A percentile compares a stretch with the other conserved stretches of the same genome.
Conservation (phyloP, 2,797 vertebrate genomes). For the Oryzias sinensis region DNA sequence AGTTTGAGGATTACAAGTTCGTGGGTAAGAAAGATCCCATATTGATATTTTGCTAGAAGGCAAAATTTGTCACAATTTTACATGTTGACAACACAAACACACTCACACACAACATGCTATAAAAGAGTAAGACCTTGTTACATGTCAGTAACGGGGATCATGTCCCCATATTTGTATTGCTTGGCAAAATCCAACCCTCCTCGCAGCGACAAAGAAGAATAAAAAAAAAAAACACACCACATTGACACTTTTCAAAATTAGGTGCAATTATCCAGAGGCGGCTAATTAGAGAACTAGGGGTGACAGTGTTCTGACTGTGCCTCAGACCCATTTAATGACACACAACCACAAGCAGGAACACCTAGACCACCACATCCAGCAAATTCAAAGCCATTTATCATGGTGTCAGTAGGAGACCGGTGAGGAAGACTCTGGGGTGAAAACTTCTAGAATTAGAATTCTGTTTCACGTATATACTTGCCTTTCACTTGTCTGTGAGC, state of each 20-base stretch:
- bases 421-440: slow-evolving; percentile 43
- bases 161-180: slow-evolving; percentile 25
- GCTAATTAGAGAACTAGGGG: slow-evolving; percentile 12
- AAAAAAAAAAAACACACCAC: slow-evolving; percentile 49
- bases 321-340: slow-evolving; percentile 35
- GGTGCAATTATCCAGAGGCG: slow-evolving; percentile 60
- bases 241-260: slow-evolving; percentile 32
- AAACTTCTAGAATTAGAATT: slow-evolving; percentile 63
- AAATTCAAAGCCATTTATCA: slow-evolving; percentile 66
- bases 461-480: slow-evolving; percentile 46
- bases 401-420: slow-evolving; percentile 51
- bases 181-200: slow-evolving; percentile 27
- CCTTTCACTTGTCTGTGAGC: slow-evolving; percentile 34
- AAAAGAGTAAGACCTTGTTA: slow-evolving; percentile 6
- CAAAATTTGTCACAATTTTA: too few relatives aligned
- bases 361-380: slow-evolving; percentile 27
- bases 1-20: too few relatives aligned
- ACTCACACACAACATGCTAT: not conserved
- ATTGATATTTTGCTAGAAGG: too few relatives aligned
- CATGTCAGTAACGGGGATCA: slow-evolving; percentile 39
- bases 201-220: slow-evolving; percentile 47
- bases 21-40: too few relatives aligned
- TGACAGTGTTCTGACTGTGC: slow-evolving; percentile 8
- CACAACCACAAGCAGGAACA: slow-evolving; percentile 21
- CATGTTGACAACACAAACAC: not conserved